These are phyloP conservation scores for Alces alces DNA, from an alignment of 2,113 vertebrate species.

Conservation along the genomic window DNA sequence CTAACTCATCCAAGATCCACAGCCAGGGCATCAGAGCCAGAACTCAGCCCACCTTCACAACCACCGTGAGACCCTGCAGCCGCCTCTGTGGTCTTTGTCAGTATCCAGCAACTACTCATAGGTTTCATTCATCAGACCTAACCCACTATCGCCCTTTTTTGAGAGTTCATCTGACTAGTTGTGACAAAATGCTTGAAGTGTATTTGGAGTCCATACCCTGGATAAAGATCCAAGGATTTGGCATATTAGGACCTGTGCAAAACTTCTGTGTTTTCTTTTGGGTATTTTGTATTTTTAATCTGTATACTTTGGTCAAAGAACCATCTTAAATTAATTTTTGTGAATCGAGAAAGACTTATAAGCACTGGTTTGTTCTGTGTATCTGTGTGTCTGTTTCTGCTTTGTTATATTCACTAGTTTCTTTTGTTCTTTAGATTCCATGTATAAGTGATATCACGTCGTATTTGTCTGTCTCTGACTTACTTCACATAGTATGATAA, in stretches of 20 bases:
- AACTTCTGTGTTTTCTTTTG: background rate
- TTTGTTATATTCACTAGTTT: background rate
- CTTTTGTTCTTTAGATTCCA: background rate
- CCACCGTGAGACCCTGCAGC: too few species aligned
- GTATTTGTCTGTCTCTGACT: background rate
- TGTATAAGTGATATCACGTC: too few species aligned
- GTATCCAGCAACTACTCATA: background rate
- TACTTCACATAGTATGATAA: background rate
- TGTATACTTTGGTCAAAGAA: background rate
- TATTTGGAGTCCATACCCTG: background rate
- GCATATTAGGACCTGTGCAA: too few species aligned
- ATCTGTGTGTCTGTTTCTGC: background rate
- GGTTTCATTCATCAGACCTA: background rate
- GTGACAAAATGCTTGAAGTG: background rate
- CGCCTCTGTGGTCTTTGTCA: background rate
- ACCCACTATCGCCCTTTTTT: background rate
- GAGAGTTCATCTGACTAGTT: background rate
- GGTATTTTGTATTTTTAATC: background rate
- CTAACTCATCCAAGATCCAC: too few species aligned
- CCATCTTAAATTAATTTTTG: background rate
- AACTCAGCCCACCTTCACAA: background rate
- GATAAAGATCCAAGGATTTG: background rate
- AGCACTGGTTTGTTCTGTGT: background rate
- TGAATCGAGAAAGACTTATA: background rate
- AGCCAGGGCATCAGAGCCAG: background rate